phyloP scores from a whole-genome alignment of 2,888 invertebrate species.

The Andrena hattorfiana region DNA sequence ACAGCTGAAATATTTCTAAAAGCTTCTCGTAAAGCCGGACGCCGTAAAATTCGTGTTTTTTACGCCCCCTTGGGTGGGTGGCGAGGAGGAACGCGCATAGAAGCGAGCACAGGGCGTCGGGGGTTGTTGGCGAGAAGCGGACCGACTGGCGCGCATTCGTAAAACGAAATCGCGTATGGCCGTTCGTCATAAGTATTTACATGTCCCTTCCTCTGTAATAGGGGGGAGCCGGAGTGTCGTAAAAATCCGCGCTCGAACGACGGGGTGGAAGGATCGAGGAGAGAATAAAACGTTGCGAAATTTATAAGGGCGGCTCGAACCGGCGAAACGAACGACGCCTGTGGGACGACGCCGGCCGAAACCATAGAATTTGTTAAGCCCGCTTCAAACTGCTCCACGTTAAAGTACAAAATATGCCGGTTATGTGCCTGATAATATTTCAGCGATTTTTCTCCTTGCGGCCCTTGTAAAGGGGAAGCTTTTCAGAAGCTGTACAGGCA shows the following conservation, averaged over 20 bases:
- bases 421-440: slow-evolving; percentile 29
- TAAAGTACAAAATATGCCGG: slow-evolving; percentile 8
- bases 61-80: slow-evolving; percentile 8
- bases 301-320: slow-evolving; percentile 62
- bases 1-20: slow-evolving; percentile 65
- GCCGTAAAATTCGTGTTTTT: slow-evolving; percentile 65
- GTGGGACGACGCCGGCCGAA: slow-evolving; percentile 32
- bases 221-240: slow-evolving; percentile 42
- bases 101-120: slow-evolving; percentile 2
- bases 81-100: background rate
- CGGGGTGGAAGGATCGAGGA: slow-evolving; percentile 48
- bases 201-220: slow-evolving; percentile 47
- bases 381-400: slow-evolving; percentile 24
- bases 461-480: background rate
- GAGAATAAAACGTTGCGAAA: slow-evolving; percentile 67
- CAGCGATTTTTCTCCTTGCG: background rate
- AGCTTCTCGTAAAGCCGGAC: slow-evolving; percentile 66
- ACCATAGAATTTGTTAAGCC: slow-evolving; percentile 18
- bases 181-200: slow-evolving; percentile 68
- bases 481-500: background rate
- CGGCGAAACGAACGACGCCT: slow-evolving; percentile 45
- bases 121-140: slow-evolving; percentile 42
- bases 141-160: slow-evolving; percentile 59
- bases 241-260: slow-evolving; percentile 63
- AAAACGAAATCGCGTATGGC: slow-evolving; percentile 68